Evolutionary conservation across 2,797 vertebrate genomes (phyloP).

Genomic region (Sebastolobus altivelis): DNA sequence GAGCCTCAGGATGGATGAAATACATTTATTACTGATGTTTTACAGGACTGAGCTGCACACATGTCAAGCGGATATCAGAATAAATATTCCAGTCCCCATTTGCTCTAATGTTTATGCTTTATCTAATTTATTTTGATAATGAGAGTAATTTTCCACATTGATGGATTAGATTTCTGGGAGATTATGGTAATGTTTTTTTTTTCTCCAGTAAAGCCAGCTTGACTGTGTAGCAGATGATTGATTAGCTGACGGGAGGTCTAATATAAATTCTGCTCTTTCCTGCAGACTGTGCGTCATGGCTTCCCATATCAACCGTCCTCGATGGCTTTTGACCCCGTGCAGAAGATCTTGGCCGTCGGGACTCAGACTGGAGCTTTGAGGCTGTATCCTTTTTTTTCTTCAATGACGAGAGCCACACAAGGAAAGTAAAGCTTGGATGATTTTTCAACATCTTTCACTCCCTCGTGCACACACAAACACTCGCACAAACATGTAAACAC

Average conservation of each 20-base stretch:
- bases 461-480: neutral
- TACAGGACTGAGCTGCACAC: constrained; percentile 24
- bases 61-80: constrained; percentile 24
- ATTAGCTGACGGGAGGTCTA: constrained; percentile 54
- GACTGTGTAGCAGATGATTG: constrained; percentile 55
- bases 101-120: constrained; percentile 49
- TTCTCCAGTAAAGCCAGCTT: constrained; percentile 46
- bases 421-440: constrained; percentile 46
- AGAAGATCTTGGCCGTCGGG: constrained; percentile 97
- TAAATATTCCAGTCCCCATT: constrained; percentile 26
- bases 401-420: constrained; percentile 10
- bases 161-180: constrained; percentile 60
- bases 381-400: constrained; percentile 94
- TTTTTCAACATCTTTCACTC: neutral
- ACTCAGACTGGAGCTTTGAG: constrained; percentile 95
- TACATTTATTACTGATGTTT: constrained; percentile 27
- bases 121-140: constrained; percentile 65
- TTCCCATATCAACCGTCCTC: constrained; percentile 97
- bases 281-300: constrained; percentile 98
- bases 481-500: neutral
- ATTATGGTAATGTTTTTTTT: constrained; percentile 51
- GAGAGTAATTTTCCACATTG: constrained; percentile 53
- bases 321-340: constrained; percentile 98
- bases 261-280: constrained; percentile 72
- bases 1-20: constrained; percentile 20